Percentiles rank a stretch among this genome's conserved stretches.
Evolutionary conservation across 1,140 invertebrate genomes (phyloP).

Genomic region (Cyclargus thomasi): DNA sequence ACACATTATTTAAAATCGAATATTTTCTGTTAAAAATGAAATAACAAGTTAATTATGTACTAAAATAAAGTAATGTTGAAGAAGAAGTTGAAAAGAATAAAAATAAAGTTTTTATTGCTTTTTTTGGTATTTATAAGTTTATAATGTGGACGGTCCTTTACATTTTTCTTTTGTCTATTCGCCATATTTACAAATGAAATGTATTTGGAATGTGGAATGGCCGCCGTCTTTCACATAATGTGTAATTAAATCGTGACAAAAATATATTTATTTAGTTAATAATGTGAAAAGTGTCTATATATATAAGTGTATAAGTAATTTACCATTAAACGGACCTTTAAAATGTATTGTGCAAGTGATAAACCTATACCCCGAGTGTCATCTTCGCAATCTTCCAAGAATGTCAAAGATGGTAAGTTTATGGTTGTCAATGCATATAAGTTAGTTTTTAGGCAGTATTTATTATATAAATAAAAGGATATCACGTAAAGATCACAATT

Average conservation of each 20-base stretch:
- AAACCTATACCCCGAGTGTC: constrained; percentile 73
- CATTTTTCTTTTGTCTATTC: constrained; percentile 50
- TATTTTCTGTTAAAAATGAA: too few relatives aligned
- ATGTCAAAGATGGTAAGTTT: constrained; percentile 76
- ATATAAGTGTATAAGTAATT: constrained; percentile 17
- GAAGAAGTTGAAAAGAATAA: too few relatives aligned
- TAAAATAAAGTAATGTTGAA: too few relatives aligned
- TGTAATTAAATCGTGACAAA: constrained; percentile 58
- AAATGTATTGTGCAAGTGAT: constrained; percentile 74
- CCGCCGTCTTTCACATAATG: constrained; percentile 63
- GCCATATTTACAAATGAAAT: constrained; percentile 74
- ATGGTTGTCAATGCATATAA: constrained; percentile 49
- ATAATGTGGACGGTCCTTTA: constrained; percentile 18
- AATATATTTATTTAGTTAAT: constrained; percentile 50
- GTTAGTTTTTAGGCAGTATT: background rate
- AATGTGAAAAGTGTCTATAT: constrained; percentile 38
- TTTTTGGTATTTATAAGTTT: too few relatives aligned
- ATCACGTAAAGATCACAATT: background rate
- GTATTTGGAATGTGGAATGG: constrained; percentile 74
- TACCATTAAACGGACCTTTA: constrained; percentile 31
- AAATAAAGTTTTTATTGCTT: too few relatives aligned
- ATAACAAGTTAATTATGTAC: too few relatives aligned
- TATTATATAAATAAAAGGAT: background rate
- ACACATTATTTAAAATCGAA: too few relatives aligned
- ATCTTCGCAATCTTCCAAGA: constrained; percentile 73